Percentiles rank a stretch among this genome's conserved stretches.
phyloP scores from a whole-genome alignment of 2,888 invertebrate species.

The Malthinus seriepunctatus region DNA sequence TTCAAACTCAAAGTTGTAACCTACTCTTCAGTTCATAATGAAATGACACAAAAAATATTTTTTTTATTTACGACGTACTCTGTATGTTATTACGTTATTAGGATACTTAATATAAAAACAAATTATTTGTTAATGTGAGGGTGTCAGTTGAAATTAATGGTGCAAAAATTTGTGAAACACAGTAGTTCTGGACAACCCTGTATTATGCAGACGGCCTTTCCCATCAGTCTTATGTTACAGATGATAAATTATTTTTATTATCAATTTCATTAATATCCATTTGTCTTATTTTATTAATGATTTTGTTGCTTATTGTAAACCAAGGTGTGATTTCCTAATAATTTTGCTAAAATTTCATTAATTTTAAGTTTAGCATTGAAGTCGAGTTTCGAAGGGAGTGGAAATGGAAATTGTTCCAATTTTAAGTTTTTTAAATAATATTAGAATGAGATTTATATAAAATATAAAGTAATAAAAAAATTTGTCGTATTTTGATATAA shows the following conservation, averaged over 20 bases:
- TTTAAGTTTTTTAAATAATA: too few relatives aligned
- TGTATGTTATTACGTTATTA: constrained; percentile 24
- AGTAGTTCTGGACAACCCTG: constrained; percentile 30
- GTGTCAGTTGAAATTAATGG: constrained; percentile 25
- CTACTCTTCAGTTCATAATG: too few relatives aligned
- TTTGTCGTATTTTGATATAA: constrained; percentile 10
- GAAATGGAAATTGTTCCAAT: too few relatives aligned
- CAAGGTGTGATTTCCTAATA: too few relatives aligned
- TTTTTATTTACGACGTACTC: too few relatives aligned
- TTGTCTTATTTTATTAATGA: constrained; percentile 48
- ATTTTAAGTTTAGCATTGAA: too few relatives aligned
- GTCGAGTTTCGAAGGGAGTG: too few relatives aligned
- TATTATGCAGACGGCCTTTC: constrained; percentile 36
- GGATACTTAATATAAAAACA: not conserved
- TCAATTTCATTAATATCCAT: constrained; percentile 52
- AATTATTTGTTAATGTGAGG: constrained; percentile 19
- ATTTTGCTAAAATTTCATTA: too few relatives aligned
- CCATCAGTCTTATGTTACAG: constrained; percentile 42
- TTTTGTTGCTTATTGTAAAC: constrained; percentile 22
- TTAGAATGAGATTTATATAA: too few relatives aligned
- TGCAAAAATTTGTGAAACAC: constrained; percentile 27
- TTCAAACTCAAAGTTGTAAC: too few relatives aligned
- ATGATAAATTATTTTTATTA: constrained; percentile 49
- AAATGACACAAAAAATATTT: too few relatives aligned
- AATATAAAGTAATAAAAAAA: constrained; percentile 5